Percentiles rank a stretch among this genome's conserved stretches.
Evolutionary conservation across 2,797 vertebrate species (phyloP).

Genomic region (Cetoscarus ocellatus): DNA sequence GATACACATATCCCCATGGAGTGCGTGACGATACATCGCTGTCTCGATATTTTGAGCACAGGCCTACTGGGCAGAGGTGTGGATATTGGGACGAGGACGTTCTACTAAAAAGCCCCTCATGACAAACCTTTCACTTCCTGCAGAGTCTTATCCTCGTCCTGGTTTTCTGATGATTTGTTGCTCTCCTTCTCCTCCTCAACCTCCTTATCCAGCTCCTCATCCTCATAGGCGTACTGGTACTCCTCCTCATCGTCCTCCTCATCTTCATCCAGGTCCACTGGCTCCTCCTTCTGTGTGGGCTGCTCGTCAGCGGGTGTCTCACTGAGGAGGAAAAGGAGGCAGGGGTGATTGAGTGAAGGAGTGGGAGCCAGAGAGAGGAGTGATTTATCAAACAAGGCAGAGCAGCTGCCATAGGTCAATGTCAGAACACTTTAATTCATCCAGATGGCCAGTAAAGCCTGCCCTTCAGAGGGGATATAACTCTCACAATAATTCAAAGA

Average conservation of each 20-base stretch:
- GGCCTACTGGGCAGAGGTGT: no score
- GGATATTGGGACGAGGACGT: no score
- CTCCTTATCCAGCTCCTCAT: constrained; percentile 84
- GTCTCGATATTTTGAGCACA: no score
- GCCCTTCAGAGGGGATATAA: constrained; percentile 33
- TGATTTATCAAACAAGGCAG: constrained; percentile 67
- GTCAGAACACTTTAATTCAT: constrained; percentile 67
- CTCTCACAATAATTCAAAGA: constrained; percentile 27
- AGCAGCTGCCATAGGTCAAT: constrained; percentile 72
- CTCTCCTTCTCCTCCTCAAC: constrained; percentile 85
- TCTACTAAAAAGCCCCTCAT: not conserved
- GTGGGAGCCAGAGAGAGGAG: constrained; percentile 33
- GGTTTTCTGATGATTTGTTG: constrained; percentile 67
- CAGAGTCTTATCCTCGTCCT: constrained; percentile 84
- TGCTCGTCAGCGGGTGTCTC: constrained; percentile 76
- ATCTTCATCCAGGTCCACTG: constrained; percentile 85
- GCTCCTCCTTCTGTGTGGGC: constrained; percentile 80
- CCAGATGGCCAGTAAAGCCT: constrained; percentile 61
- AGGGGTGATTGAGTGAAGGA: constrained; percentile 52
- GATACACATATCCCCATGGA: no score
- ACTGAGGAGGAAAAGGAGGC: constrained; percentile 48
- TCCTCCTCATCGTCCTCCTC: constrained; percentile 87
- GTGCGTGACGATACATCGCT: no score
- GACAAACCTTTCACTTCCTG: constrained; percentile 94
- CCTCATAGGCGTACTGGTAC: constrained; percentile 85